These are phyloP conservation scores for Pseudococcus longispinus DNA, from an alignment of 2,888 invertebrate genomes.

Conservation along the genomic window DNA sequence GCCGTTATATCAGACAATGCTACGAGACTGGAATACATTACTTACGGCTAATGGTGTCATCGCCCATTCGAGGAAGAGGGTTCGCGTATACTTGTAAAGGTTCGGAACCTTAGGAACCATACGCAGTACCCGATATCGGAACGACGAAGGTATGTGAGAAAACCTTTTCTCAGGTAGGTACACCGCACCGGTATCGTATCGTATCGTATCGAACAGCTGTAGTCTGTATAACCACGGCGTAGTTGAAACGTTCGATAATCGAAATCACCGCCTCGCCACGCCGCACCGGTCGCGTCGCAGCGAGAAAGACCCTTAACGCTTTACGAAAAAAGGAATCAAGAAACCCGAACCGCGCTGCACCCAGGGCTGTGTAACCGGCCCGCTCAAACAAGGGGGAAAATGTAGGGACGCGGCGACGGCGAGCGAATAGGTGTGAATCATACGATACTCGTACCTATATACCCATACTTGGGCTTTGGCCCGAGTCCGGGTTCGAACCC, in stretches of 20 bases:
- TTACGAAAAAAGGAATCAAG: not conserved
- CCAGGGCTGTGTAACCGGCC: not conserved
- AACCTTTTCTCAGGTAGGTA: constrained; percentile 5
- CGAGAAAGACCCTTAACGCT: not conserved
- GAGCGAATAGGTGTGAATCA: constrained; percentile 8
- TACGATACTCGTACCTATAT: not conserved
- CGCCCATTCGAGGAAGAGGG: constrained; percentile 19
- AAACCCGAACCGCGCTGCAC: not conserved
- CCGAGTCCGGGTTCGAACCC: not conserved
- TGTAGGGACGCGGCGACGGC: not conserved
- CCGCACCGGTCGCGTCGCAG: not conserved
- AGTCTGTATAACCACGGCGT: not conserved
- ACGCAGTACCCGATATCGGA: not conserved
- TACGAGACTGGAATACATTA: constrained; percentile 26
- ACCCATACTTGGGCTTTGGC: not conserved
- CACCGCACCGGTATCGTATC: not conserved
- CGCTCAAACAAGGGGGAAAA: not conserved
- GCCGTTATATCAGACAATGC: not conserved
- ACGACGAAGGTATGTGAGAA: not conserved
- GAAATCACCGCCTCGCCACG: not conserved
- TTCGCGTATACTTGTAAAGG: not conserved
- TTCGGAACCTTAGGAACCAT: not conserved
- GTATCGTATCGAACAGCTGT: not conserved
- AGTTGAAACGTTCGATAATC: not conserved
- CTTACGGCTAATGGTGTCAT: constrained; percentile 53